Conservation (phyloP, 2,888 invertebrate genomes). For the Sphaerophoria taeniata region DNA sequence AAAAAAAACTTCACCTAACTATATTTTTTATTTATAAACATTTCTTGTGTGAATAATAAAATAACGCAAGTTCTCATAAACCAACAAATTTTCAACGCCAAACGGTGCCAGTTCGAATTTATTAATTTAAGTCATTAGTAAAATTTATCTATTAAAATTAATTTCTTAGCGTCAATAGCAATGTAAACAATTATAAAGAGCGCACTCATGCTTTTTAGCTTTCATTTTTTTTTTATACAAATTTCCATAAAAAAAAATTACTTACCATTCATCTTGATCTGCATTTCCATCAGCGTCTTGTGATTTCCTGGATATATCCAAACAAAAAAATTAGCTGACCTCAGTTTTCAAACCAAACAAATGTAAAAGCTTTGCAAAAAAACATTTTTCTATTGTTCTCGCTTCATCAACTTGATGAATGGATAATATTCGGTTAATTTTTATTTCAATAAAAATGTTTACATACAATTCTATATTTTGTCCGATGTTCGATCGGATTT, state of each 20-base stretch:
- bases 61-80: constrained; percentile 27
- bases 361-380: constrained; percentile 30
- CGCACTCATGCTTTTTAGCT: constrained; percentile 64
- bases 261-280: constrained; percentile 82
- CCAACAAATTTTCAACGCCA: constrained; percentile 24
- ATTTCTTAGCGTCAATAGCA: constrained; percentile 60
- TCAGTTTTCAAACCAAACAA: constrained; percentile 53
- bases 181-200: constrained; percentile 58
- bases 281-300: constrained; percentile 81
- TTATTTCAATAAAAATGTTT: constrained; percentile 8
- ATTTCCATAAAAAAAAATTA: constrained; percentile 58
- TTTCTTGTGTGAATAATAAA: constrained; percentile 8
- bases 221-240: constrained; percentile 34
- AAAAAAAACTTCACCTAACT: too few relatives aligned
- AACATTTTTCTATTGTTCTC: constrained; percentile 39
- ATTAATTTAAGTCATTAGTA: not conserved
- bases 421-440: not conserved
- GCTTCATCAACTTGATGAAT: constrained; percentile 27
- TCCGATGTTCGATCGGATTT: not conserved
- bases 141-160: constrained; percentile 32
- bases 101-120: constrained; percentile 47
- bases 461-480: constrained; percentile 5
- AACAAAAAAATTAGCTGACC: constrained; percentile 77
- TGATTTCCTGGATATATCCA: constrained; percentile 80
- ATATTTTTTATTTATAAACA: not conserved